Base-by-base conservation (phyloP, 2,888 invertebrate species). In the Altica lythri region DNA sequence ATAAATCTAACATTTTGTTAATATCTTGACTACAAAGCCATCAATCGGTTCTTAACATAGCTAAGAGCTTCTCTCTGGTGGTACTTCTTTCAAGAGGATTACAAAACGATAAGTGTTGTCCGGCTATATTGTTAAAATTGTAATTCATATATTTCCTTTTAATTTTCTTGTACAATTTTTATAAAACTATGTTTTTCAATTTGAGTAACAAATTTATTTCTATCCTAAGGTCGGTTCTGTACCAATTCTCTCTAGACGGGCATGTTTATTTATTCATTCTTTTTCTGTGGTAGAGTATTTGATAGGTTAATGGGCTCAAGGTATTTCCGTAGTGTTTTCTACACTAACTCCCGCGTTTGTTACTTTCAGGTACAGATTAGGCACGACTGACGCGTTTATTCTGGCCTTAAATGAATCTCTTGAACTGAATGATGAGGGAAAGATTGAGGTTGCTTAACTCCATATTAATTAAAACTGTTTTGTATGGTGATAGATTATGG, bases 201-300 rank as follows among this genome's bases (percentile, higher is more conserved):
- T n/a, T n/a, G n/a, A n/a, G n/a, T 5, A 19, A 27, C 27, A 27
- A 27, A 27, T 27, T n/a, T n/a, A n/a, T n/a, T n/a, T n/a, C n/a
- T n/a, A 9, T 9, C 27, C 4, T 27, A 27, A 10, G n/a, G 2
- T 8, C 34, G 34, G 34, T 8, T 9, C 34, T 34, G 16, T 16
- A 32, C 5, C 16, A 3, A 34, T 4, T 34, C 16, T 34, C 12
- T 12, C 42, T 42, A 2, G 42, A 14, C 27, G 22, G 14, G 14
- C 27, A n/a, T 42, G 42, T 42, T 42, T 42, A 42, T 42, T 42
- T 42, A 42, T 42, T 42, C 42, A 27, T 42, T 42, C 42, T 42
- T 42, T 42, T 25, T 42, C 42, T 42, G 25, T 14, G 42, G 22
- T n/a, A 25, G 42, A 27, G 25, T 25, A 42, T 42, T 42, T 42